Evolutionary conservation across 2,888 invertebrate genomes (phyloP), one percentile per base, ranked within the genome.

Genomic region (Neria commutata): DNA sequence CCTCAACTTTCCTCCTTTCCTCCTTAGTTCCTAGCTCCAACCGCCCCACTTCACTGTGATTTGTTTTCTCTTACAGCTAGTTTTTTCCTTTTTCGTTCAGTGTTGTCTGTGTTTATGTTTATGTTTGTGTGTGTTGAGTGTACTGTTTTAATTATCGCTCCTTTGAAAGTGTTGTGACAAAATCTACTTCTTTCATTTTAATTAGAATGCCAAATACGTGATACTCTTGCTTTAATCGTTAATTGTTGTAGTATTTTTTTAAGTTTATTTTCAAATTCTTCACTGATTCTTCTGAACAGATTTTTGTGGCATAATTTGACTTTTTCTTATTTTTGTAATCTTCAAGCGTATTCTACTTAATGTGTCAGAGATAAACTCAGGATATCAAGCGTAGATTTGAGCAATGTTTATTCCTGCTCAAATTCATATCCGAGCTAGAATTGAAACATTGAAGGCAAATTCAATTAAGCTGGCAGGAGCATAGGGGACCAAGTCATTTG

Each of bases 131-230:
- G 42, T 42, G 17, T 6, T 14, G 37, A 14, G 14, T 40, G 23
- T 48, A 48, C 26, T 25, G 40, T 37, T 53, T 53, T 37, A 17
- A 24, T 14, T 16, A 58, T 25, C 45, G 29, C 46, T n/a, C 58
- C 42, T 58, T 45, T 49, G 33, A n/a, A n/a, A n/a, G n/a, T n/a
- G n/a, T n/a, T n/a, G n/a, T n/a, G n/a, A n/a, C n/a, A n/a, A n/a
- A n/a, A 21, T 19, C 5, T 3, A 17, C 6, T 37, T 37, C 4
- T 37, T n/a, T 37, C 6, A 37, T 37, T n/a, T 8, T 37, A 14
- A 37, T 37, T n/a, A 4, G 37, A 14, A 37, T 37, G 37, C 37
- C 6, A 37, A 37, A 37, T 37, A 14, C 14, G 10, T 37, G 10
- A 37, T 37, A 14, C 6, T 37, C n/a, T 37, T n/a, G 37, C 37